Percentiles rank a stretch among this genome's conserved stretches.
Conservation (phyloP, 2,888 invertebrate species). For the Scaptomyza caliginosa region DNA sequence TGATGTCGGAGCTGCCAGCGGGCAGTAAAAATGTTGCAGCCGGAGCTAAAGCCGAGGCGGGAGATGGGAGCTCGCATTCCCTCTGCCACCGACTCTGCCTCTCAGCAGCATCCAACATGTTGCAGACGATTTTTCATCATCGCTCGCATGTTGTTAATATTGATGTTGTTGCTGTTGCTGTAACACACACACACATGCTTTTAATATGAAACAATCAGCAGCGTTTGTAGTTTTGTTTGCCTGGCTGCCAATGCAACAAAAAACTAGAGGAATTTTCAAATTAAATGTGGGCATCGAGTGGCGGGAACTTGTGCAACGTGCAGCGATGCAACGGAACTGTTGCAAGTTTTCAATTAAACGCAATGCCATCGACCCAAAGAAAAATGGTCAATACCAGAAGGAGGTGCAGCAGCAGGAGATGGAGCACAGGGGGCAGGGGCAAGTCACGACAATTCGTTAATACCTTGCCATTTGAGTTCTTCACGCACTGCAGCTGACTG, state of each 20-base stretch:
- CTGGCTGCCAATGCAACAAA: slow-evolving; percentile 49
- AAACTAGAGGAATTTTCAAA: slow-evolving; percentile 66
- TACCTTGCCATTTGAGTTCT: slow-evolving; percentile 80
- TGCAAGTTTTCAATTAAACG: slow-evolving; percentile 83
- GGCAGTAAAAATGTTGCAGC: slow-evolving; percentile 42
- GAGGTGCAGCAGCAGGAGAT: not conserved
- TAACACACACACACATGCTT: slow-evolving; percentile 69
- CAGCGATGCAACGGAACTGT: slow-evolving; percentile 47
- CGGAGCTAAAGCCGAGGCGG: slow-evolving; percentile 24
- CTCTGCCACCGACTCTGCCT: slow-evolving; percentile 10
- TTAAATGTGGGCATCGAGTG: slow-evolving; percentile 59
- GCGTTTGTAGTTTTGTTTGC: slow-evolving; percentile 75
- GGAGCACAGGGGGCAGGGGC: not conserved
- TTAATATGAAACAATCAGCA: slow-evolving; percentile 77
- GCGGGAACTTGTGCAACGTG: slow-evolving; percentile 41
- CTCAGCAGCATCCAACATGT: slow-evolving; percentile 80
- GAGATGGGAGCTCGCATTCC: slow-evolving; percentile 10
- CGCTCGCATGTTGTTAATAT: slow-evolving; percentile 71
- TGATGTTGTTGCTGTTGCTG: slow-evolving; percentile 50
- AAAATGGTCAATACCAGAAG: slow-evolving; percentile 62
- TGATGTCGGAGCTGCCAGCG: slow-evolving; percentile 77
- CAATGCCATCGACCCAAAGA: slow-evolving; percentile 68
- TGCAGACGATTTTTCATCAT: slow-evolving; percentile 82
- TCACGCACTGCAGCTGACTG: slow-evolving; percentile 72
- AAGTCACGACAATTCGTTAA: slow-evolving; percentile 80